phyloP scores from a whole-genome alignment of 2,888 invertebrate genomes.

The Leptogaster cylindrica region DNA sequence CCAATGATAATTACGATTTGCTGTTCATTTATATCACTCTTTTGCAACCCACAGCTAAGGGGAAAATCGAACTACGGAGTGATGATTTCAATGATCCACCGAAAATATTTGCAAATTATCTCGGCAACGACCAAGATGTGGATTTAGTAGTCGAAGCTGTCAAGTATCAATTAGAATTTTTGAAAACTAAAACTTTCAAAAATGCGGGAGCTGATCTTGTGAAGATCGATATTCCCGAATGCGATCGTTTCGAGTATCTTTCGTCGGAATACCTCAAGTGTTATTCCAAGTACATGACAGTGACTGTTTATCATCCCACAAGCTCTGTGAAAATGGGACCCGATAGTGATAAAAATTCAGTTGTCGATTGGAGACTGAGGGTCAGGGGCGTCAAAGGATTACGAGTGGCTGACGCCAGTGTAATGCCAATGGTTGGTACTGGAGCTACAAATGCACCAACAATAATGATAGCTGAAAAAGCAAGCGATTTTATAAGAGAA shows the following conservation, averaged over 20 bases:
- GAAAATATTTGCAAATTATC: conserved; percentile 66
- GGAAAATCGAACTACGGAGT: conserved; percentile 64
- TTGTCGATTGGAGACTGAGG: conserved; percentile 64
- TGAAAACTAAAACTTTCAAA: conserved; percentile 43
- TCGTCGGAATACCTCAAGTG: conserved; percentile 67
- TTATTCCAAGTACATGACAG: conserved; percentile 64
- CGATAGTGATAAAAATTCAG: conserved; percentile 60
- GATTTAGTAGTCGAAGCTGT: conserved; percentile 60
- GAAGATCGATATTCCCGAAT: conserved; percentile 47
- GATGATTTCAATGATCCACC: conserved; percentile 64
- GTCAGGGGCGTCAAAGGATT: conserved; percentile 70
- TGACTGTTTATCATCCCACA: conserved; percentile 71
- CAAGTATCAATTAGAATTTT: conserved; percentile 60
- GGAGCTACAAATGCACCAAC: conserved; percentile 77
- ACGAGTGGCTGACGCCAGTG: conserved; percentile 79
- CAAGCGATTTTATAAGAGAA: conserved; percentile 75
- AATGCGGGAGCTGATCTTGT: conserved; percentile 30
- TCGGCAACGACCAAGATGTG: conserved; percentile 62
- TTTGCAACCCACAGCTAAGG: conserved; percentile 60
- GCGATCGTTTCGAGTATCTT: conserved; percentile 49
- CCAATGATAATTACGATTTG: conserved; percentile 19
- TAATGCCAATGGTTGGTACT: conserved; percentile 79
- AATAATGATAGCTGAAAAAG: conserved; percentile 79
- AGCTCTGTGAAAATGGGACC: conserved; percentile 75
- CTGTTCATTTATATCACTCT: conserved; percentile 51